phyloP scores from a whole-genome alignment of 2,888 invertebrate species.

The Acronicta psi region DNA sequence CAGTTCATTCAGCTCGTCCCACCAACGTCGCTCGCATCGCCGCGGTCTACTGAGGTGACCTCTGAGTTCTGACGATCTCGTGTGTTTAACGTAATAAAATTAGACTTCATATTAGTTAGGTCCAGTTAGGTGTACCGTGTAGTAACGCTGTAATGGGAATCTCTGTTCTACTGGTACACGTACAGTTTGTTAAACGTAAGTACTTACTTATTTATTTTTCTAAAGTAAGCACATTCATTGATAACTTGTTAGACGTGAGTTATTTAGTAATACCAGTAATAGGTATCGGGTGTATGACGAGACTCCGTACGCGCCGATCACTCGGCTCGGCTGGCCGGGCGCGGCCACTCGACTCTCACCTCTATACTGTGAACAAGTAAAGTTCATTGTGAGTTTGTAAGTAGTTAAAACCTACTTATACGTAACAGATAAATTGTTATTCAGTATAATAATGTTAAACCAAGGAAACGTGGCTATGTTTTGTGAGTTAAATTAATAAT shows the following conservation, averaged over 20 bases:
- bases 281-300: slow-evolving; percentile 38
- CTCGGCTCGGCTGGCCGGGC: neutral
- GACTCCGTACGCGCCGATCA: slow-evolving; percentile 17
- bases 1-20: too few relatives aligned
- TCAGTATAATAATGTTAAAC: slow-evolving; percentile 53
- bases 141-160: too few relatives aligned
- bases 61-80: too few relatives aligned
- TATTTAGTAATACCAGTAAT: slow-evolving; percentile 49
- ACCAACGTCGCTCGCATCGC: too few relatives aligned
- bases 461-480: slow-evolving; percentile 53
- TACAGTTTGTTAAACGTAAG: slow-evolving; percentile 3
- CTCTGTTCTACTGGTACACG: too few relatives aligned
- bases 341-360: slow-evolving; percentile 3
- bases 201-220: slow-evolving; percentile 16
- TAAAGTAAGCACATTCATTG: slow-evolving; percentile 53
- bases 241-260: slow-evolving; percentile 51
- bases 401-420: slow-evolving; percentile 13
- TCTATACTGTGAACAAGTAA: slow-evolving; percentile 6
- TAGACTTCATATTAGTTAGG: too few relatives aligned
- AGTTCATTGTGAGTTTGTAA: slow-evolving; percentile 18
- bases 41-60: too few relatives aligned
- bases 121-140: too few relatives aligned
- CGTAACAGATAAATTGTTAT: slow-evolving; percentile 52
- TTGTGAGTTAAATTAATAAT: slow-evolving; percentile 49
- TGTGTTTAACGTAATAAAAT: too few relatives aligned